Base-by-base conservation (phyloP, 1,140 invertebrate genomes). In the Habropoda laboriosa region DNA sequence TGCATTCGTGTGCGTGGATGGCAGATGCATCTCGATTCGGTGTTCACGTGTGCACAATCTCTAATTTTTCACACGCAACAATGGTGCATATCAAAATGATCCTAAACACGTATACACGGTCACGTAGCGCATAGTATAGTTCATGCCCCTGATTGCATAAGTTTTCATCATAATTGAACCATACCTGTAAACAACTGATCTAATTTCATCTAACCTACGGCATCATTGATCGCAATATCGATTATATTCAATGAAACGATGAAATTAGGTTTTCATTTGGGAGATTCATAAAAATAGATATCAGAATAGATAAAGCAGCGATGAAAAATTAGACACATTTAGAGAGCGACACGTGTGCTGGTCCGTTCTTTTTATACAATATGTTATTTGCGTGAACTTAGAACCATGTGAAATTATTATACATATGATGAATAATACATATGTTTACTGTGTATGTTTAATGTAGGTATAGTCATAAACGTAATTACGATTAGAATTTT, bases 201-300 rank as follows among this genome's bases (percentile, higher is more conserved):
- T 73, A 79, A 79, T 73, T 79, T 42, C 7, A 71, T 38, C 76
- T 32, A 49, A 42, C 47, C 42, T 45, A 47, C 24, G 13, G 16
- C 30, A 73, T 40, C 45, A 63, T n/a, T 58, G 68, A 79, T 79
- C 58, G 13, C 30, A 60, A 24, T 47, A 64, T 53, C 49, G 58
- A 73, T 79, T 55, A 24, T 64, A 55, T 53, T 55, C 12, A 47
- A 63, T 32, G 27, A 21, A 63, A 45, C 16, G 35, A 47, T 30
- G n/a, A 73, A 73, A 73, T 79, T 72, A 47, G 24, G 45, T 12
- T 21, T 55, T 42, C 67, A 63, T 72, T 79, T 53, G 8, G 18
- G n/a, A 68, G 7, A n/a, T n/a, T 27, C 21, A 24, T 58, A 1
- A 35, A 70, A 58, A 68, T 40, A 49, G 32, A 35, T 13, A 6